These are phyloP conservation scores for Pyrocoelia pectoralis DNA, from an alignment of 2,888 invertebrate species.

Conservation along the genomic window DNA sequence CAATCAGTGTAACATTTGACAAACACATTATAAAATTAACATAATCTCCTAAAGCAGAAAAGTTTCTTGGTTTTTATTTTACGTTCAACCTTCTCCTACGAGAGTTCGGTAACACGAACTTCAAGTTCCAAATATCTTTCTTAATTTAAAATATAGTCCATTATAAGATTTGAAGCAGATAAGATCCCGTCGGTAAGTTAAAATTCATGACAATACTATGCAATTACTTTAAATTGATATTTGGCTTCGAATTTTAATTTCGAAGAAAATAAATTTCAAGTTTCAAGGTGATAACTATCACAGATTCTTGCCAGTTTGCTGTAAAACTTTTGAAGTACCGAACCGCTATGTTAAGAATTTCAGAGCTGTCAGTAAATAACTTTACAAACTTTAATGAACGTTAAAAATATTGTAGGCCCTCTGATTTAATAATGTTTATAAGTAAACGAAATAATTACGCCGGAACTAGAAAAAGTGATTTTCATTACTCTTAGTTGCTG, in stretches of 20 bases:
- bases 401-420: slow-evolving; percentile 19
- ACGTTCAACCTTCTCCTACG: background rate
- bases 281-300: slow-evolving; percentile 45
- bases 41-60: slow-evolving; percentile 8
- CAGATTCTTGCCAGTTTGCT: slow-evolving; percentile 25
- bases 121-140: slow-evolving; percentile 18
- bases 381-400: slow-evolving; percentile 20
- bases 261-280: slow-evolving; percentile 49
- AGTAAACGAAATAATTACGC: slow-evolving; percentile 12
- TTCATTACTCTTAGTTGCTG: too few species aligned
- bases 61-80: background rate
- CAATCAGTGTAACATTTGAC: slow-evolving; percentile 14
- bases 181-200: slow-evolving; percentile 40
- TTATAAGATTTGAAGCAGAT: slow-evolving; percentile 38
- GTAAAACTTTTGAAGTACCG: slow-evolving; percentile 29
- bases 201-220: slow-evolving; percentile 46
- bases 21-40: slow-evolving; percentile 13
- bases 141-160: slow-evolving; percentile 19
- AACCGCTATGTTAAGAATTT: slow-evolving; percentile 20
- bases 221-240: slow-evolving; percentile 57
- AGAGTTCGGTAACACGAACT: slow-evolving; percentile 8
- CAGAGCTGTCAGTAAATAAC: slow-evolving; percentile 22
- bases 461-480: too few species aligned
- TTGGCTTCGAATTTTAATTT: slow-evolving; percentile 54
- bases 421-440: slow-evolving; percentile 21